phyloP scores from a whole-genome alignment of 2,113 vertebrate genomes.

The Clarias gariepinus region DNA sequence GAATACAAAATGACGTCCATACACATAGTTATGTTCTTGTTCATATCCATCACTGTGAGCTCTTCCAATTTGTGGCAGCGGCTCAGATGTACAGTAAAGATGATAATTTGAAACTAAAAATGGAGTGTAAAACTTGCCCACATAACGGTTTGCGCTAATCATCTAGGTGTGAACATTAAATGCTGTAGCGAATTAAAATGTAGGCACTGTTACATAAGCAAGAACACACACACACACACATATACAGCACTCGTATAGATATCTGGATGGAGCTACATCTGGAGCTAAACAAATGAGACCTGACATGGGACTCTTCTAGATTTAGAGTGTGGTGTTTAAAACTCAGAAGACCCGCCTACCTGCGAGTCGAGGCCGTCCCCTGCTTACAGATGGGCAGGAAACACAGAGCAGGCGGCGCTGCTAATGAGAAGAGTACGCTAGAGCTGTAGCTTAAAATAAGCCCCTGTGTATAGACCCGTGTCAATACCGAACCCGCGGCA shows the following conservation, averaged over 20 bases:
- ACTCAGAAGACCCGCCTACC: background rate
- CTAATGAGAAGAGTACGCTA: background rate
- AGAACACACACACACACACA: background rate
- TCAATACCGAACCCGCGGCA: background rate
- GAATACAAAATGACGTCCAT: background rate
- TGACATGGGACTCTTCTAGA: background rate
- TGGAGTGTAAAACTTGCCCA: background rate
- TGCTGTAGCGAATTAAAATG: conserved; percentile 1
- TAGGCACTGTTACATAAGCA: conserved; percentile 1
- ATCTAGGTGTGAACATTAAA: conserved; percentile 47
- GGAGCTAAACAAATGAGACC: background rate
- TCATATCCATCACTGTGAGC: background rate
- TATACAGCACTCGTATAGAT: background rate
- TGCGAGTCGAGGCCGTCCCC: background rate
- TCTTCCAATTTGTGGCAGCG: background rate
- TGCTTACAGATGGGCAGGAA: background rate
- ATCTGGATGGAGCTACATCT: background rate
- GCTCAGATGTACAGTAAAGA: background rate
- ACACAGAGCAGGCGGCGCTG: background rate
- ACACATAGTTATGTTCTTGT: background rate
- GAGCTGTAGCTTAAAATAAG: background rate
- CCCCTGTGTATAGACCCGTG: background rate
- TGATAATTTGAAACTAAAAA: background rate
- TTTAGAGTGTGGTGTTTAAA: conserved; percentile 21
- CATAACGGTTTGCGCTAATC: conserved; percentile 30